Conservation (phyloP, 1,140 invertebrate genomes). For the Heliconius himera region DNA sequence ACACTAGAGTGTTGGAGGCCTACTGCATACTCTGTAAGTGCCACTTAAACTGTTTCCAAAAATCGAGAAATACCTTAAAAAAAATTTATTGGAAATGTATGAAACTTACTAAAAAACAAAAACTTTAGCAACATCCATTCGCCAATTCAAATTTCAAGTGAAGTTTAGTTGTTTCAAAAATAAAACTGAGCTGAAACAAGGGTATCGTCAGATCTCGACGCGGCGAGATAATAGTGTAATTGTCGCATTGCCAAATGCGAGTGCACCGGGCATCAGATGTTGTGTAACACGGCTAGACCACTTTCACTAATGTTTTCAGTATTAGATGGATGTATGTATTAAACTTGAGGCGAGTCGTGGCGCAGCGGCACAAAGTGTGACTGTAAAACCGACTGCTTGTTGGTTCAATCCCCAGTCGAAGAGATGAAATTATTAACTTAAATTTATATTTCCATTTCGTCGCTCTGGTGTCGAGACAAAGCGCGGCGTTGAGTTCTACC, state of each 20-base stretch:
- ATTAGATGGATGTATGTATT: slow-evolving; percentile 1
- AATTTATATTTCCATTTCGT: too few relatives aligned
- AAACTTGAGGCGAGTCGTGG: neutral
- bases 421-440: too few relatives aligned
- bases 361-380: too few relatives aligned
- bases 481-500: too few relatives aligned
- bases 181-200: slow-evolving; percentile 1
- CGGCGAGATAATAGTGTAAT: slow-evolving; percentile 32
- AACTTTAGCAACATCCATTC: neutral
- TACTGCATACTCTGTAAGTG: too few relatives aligned
- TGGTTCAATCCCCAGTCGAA: too few relatives aligned
- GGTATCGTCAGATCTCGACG: slow-evolving; percentile 23
- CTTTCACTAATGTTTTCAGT: slow-evolving; percentile 30
- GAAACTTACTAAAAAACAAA: neutral
- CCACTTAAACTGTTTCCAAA: too few relatives aligned
- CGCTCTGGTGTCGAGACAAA: too few relatives aligned
- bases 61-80: too few relatives aligned
- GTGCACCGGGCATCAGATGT: slow-evolving; percentile 20
- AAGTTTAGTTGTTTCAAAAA: neutral
- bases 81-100: too few relatives aligned
- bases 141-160: neutral
- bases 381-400: too few relatives aligned
- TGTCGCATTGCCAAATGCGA: slow-evolving; percentile 34
- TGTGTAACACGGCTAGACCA: slow-evolving; percentile 11
- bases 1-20: too few relatives aligned